phyloP scores from a whole-genome alignment of 1,140 invertebrate species.

The Bombus vancouverensis region DNA sequence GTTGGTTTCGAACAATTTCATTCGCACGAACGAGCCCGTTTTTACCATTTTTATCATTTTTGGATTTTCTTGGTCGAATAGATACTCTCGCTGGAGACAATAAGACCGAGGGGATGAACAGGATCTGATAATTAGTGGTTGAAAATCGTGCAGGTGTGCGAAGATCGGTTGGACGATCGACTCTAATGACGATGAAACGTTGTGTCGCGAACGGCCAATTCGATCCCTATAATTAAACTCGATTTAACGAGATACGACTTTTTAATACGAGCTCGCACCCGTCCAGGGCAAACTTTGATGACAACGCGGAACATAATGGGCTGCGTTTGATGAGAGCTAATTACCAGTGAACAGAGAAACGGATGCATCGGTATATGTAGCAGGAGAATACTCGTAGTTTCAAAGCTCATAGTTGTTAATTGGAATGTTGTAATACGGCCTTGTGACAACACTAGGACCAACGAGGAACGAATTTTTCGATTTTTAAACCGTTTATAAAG shows the following conservation, averaged over 20 bases:
- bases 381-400: not conserved
- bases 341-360: conserved; percentile 2
- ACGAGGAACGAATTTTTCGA: not conserved
- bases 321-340: conserved; percentile 11
- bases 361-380: not conserved
- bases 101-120: not conserved
- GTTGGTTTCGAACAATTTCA: not conserved
- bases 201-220: not conserved
- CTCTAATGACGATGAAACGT: conserved; percentile 31
- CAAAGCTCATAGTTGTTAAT: not conserved
- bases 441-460: too few species aligned
- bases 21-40: not conserved
- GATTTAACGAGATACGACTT: conserved; percentile 23
- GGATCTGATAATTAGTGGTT: conserved; percentile 34
- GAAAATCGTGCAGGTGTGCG: not conserved
- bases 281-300: not conserved
- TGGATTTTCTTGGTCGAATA: not conserved
- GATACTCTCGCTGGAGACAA: not conserved
- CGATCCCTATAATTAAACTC: conserved; percentile 38
- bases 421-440: not conserved
- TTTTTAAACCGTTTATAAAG: not conserved
- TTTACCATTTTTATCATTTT: not conserved
- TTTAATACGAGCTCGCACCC: not conserved
- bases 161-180: not conserved
- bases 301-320: not conserved